phyloP scores from a whole-genome alignment of 2,797 vertebrate genomes.

The Cirrhinus molitorella region DNA sequence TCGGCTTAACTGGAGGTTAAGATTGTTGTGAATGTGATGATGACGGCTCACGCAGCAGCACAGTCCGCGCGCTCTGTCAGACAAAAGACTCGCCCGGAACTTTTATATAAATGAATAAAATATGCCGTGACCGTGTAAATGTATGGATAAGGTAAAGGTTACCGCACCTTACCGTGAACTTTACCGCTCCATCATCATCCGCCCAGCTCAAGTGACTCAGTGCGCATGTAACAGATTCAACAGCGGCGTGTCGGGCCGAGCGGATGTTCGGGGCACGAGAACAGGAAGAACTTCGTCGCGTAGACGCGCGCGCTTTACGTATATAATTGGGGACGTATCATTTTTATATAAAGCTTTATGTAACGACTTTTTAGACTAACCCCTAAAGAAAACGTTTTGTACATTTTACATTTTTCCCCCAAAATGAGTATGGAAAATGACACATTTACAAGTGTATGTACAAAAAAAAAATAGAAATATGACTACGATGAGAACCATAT shows the following conservation, averaged over 20 bases:
- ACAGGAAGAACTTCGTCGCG: constrained; percentile 68
- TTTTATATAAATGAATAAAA: not conserved
- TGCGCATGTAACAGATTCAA: constrained; percentile 31
- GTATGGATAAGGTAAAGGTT: not conserved
- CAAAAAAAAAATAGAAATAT: not conserved
- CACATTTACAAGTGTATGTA: not conserved
- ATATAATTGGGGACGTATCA: not conserved
- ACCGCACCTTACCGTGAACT: constrained; percentile 48
- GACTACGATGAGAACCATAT: not conserved
- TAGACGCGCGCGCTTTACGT: not conserved
- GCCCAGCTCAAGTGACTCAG: constrained; percentile 15
- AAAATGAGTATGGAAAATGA: not conserved
- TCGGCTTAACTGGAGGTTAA: not conserved
- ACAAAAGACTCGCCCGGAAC: constrained; percentile 29
- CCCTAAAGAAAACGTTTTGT: not conserved
- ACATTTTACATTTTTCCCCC: not conserved
- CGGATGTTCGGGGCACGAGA: constrained; percentile 63
- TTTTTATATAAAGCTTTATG: constrained; percentile 2
- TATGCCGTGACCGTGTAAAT: not conserved
- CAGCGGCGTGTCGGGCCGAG: constrained; percentile 73
- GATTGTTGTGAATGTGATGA: constrained; percentile 17
- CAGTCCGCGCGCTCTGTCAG: not conserved
- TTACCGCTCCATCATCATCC: constrained; percentile 54
- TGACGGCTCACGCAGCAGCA: not conserved
- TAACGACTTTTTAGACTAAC: not conserved